These are phyloP conservation scores for Jaculus jaculus DNA, from an alignment of 2,113 vertebrate genomes.

Conservation along the genomic window DNA sequence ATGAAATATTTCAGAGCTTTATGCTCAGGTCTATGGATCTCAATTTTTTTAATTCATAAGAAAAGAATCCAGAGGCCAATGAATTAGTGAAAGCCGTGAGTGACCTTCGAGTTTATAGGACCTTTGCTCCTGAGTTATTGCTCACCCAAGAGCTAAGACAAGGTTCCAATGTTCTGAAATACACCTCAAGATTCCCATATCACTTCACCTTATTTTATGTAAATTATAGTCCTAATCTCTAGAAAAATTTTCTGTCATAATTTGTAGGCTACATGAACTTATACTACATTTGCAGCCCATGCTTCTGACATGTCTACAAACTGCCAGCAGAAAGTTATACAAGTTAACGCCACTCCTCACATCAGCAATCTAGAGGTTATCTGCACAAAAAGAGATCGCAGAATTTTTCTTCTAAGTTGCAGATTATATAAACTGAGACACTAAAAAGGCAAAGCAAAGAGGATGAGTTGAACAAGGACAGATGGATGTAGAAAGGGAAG, in stretches of 20 bases:
- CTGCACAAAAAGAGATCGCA: not conserved
- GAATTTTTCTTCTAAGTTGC: conserved; percentile 21
- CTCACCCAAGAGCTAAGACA: no score
- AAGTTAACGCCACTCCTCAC: not conserved
- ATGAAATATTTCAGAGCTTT: no score
- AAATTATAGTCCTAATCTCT: not conserved
- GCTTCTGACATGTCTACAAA: not conserved
- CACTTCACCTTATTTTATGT: not conserved
- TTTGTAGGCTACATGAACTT: not conserved
- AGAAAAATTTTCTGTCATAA: not conserved
- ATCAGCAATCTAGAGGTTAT: not conserved
- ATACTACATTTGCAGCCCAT: not conserved
- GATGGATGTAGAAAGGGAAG: rapidly evolving
- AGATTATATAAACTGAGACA: not conserved
- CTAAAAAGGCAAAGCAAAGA: not conserved
- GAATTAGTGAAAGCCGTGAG: no score
- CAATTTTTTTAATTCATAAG: no score
- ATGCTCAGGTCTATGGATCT: no score
- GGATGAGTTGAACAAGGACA: rapidly evolving
- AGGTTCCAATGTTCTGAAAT: no score
- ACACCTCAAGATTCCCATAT: no score
- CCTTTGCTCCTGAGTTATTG: no score
- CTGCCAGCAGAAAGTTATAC: not conserved
- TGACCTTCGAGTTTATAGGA: no score
- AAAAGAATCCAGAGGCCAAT: no score